phyloP scores from a whole-genome alignment of 2,113 vertebrate species.

The Ifrita kowaldi region DNA sequence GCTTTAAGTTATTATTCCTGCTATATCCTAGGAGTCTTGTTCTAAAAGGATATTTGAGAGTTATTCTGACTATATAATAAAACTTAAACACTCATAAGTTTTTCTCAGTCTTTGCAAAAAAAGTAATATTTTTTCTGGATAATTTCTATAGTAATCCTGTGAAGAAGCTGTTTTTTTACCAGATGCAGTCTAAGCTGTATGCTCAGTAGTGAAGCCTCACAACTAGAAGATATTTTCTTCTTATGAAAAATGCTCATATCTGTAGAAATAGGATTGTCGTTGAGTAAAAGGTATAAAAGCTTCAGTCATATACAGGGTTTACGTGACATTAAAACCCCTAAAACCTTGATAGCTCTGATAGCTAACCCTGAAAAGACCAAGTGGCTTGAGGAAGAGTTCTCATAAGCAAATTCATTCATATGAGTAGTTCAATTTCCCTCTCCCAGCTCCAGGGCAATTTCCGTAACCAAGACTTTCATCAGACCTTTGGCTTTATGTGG shows the following conservation, averaged over 20 bases:
- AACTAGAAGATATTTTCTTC: neutral
- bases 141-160: neutral
- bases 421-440: neutral
- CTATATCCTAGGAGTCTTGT: neutral
- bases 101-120: neutral
- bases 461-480: neutral
- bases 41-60: neutral
- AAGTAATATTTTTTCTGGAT: neutral
- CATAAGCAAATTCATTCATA: neutral
- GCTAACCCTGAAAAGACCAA: neutral
- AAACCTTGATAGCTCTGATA: neutral
- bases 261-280: neutral
- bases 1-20: neutral
- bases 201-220: neutral
- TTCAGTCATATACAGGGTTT: neutral
- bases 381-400: neutral
- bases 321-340: neutral
- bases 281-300: neutral
- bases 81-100: neutral
- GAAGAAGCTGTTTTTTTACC: neutral
- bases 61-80: neutral
- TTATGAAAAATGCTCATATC: neutral
- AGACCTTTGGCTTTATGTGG: neutral
- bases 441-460: neutral
- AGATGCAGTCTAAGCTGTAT: neutral